Evolutionary conservation across 2,888 invertebrate genomes (phyloP).

Genomic region (Hypomecis punctinalis): DNA sequence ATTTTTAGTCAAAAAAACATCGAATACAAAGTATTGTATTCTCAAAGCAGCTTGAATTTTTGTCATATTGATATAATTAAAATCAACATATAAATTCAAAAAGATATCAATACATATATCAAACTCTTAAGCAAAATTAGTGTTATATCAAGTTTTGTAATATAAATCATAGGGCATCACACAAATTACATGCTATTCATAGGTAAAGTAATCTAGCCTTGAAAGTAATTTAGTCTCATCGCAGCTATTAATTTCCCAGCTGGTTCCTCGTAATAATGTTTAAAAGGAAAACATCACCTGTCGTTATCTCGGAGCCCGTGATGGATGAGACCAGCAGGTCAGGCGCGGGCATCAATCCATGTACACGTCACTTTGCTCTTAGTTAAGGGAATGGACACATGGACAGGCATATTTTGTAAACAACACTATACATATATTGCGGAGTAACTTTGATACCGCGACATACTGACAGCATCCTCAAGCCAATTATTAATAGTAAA

Average conservation of each 20-base stretch:
- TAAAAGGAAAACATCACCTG: constrained; percentile 30
- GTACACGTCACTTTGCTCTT: constrained; percentile 15
- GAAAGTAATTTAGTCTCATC: background rate
- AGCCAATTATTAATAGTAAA: no score
- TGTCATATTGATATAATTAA: no score
- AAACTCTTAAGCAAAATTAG: no score
- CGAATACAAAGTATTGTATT: background rate
- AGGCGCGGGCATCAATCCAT: constrained; percentile 29
- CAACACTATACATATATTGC: background rate
- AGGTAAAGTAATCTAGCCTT: background rate
- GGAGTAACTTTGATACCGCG: background rate
- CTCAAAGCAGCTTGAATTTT: background rate
- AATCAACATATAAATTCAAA: no score
- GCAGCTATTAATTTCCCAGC: constrained; percentile 8
- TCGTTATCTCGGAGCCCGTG: constrained; percentile 23
- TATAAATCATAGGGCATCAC: background rate
- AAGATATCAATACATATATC: no score
- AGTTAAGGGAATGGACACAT: constrained; percentile 6
- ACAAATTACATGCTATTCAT: background rate
- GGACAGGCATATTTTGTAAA: constrained; percentile 4
- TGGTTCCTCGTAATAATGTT: constrained; percentile 12
- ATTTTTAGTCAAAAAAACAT: background rate
- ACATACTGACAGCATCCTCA: no score
- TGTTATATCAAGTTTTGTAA: no score
- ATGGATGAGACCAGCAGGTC: constrained; percentile 36